These are phyloP conservation scores for Malthinus seriepunctatus DNA, from an alignment of 2,888 invertebrate species.

Conservation along the genomic window DNA sequence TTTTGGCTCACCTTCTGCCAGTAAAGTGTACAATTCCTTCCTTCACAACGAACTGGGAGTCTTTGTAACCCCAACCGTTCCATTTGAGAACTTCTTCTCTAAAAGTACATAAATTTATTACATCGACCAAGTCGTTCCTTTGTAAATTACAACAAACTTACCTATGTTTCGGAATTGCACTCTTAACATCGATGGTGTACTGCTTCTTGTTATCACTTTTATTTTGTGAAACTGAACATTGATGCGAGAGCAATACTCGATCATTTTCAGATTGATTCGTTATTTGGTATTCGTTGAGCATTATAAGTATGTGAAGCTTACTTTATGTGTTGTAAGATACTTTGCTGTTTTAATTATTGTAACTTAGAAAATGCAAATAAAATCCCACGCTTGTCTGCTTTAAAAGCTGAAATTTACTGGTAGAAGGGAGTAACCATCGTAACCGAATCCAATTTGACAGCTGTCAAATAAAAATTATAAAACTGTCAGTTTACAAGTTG, in stretches of 20 bases:
- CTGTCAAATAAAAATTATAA: neutral
- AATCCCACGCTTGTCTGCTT: no score
- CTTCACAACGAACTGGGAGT: constrained; percentile 80
- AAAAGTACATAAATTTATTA: constrained; percentile 42
- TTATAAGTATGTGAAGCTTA: neutral
- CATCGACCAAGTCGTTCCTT: neutral
- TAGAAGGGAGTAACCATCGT: constrained; percentile 6
- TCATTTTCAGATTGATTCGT: no score
- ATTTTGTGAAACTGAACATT: neutral
- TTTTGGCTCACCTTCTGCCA: constrained; percentile 73
- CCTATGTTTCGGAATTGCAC: constrained; percentile 42
- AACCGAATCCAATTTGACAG: neutral
- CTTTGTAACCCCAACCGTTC: constrained; percentile 99
- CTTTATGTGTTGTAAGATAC: neutral
- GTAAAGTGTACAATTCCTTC: constrained; percentile 72
- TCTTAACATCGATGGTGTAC: constrained; percentile 34
- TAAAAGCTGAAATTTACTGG: neutral
- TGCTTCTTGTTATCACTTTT: neutral
- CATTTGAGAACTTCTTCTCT: constrained; percentile 94
- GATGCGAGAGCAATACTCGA: neutral
- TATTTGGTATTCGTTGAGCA: neutral
- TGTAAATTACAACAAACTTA: constrained; percentile 22
- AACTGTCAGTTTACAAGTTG: neutral
- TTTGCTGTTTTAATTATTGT: neutral
- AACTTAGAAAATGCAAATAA: neutral